Conservation (phyloP, 2,797 vertebrate genomes). For the Crypturellus tataupa region DNA sequence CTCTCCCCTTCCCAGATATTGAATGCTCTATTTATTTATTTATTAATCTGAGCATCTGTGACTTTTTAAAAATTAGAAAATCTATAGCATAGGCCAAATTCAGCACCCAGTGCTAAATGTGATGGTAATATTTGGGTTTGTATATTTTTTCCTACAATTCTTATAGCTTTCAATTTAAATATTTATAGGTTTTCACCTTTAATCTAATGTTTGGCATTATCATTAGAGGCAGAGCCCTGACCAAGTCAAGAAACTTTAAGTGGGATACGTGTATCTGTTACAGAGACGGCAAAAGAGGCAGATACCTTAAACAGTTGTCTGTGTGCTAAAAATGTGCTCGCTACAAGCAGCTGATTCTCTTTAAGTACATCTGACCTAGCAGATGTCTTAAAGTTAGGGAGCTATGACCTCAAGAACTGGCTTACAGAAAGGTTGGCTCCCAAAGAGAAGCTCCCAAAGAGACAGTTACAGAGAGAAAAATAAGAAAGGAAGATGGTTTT, state of each 20-base stretch:
- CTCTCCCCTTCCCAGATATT: background rate
- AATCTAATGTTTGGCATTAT: background rate
- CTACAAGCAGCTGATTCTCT: constrained; percentile 59
- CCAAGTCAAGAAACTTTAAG: background rate
- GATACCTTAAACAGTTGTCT: background rate
- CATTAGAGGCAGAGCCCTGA: background rate
- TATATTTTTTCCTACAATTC: background rate
- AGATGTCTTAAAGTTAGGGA: constrained; percentile 58
- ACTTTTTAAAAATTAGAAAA: background rate
- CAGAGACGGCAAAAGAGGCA: background rate
- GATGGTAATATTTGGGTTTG: background rate
- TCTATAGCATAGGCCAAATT: background rate
- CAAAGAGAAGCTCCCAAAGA: constrained; percentile 56
- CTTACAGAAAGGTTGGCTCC: constrained; percentile 20
- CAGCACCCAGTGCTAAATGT: background rate
- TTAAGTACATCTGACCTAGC: constrained; percentile 42
- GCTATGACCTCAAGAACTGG: constrained; percentile 62
- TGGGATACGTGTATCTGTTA: background rate
- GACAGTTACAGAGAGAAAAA: constrained; percentile 60
- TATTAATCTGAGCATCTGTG: background rate
- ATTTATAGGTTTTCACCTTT: background rate
- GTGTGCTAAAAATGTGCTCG: background rate
- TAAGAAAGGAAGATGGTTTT: constrained; percentile 48
- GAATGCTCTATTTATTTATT: background rate
- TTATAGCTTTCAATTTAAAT: background rate